Percentiles rank a stretch among this genome's conserved stretches.
These are phyloP conservation scores for Drosophila repleta DNA, from an alignment of 1,140 invertebrate species.

Conservation along the genomic window DNA sequence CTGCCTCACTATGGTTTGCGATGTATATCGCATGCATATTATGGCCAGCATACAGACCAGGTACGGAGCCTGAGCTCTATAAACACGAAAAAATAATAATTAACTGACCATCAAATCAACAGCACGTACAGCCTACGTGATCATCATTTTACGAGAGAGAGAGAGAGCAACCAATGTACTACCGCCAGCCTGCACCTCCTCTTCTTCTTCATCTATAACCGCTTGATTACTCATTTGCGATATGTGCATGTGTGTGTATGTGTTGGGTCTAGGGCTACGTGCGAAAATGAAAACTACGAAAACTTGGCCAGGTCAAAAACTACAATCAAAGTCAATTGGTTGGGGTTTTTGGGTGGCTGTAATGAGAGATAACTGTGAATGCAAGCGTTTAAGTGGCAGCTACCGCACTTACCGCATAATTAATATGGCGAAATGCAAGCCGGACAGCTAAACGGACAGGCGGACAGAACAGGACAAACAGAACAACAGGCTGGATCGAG, in stretches of 20 bases:
- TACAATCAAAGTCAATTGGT: constrained; percentile 57
- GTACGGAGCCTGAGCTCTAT: constrained; percentile 54
- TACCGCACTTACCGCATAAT: constrained; percentile 63
- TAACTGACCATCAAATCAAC: constrained; percentile 82
- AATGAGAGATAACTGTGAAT: constrained; percentile 6
- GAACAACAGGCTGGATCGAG: constrained; percentile 12
- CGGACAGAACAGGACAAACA: constrained; percentile 29
- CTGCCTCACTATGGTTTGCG: constrained; percentile 34
- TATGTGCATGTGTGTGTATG: constrained; percentile 46
- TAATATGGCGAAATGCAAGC: constrained; percentile 69
- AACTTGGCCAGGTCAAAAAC: constrained; percentile 54
- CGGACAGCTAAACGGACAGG: constrained; percentile 20
- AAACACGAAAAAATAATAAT: constrained; percentile 81
- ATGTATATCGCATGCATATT: constrained; percentile 59
- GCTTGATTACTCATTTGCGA: constrained; percentile 67
- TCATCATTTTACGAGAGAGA: constrained; percentile 63
- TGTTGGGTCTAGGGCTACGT: constrained; percentile 55
- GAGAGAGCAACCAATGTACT: constrained; percentile 3
- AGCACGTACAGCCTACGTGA: constrained; percentile 77
- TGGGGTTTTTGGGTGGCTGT: background rate
- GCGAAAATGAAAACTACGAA: constrained; percentile 73
- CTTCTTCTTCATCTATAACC: constrained; percentile 1
- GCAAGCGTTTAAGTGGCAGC: constrained; percentile 53
- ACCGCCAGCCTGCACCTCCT: no score
- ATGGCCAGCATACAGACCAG: constrained; percentile 22